Percentiles rank a stretch among this genome's conserved stretches.
phyloP scores from a whole-genome alignment of 2,113 vertebrate genomes.

The Arvicanthis niloticus region DNA sequence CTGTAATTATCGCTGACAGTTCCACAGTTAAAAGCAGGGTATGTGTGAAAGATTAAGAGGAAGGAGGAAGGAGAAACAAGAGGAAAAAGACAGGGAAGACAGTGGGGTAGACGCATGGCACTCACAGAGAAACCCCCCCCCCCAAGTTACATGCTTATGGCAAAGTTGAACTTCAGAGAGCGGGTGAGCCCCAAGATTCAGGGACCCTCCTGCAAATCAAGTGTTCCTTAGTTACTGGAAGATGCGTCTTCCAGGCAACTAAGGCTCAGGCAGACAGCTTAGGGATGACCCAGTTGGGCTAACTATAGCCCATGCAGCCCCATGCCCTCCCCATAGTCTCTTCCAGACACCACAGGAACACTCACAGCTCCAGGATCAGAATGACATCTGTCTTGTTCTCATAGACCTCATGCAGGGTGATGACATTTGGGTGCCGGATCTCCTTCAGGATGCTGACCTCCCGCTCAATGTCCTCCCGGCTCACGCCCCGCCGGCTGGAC shows the following conservation, averaged over 20 bases:
- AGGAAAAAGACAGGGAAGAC: neutral
- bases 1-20: neutral
- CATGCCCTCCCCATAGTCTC: neutral
- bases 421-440: slow-evolving; percentile 97
- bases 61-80: no score
- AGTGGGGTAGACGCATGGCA: neutral
- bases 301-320: neutral
- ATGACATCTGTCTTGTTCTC: slow-evolving; percentile 98
- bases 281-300: neutral
- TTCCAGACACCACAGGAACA: slow-evolving; percentile 48
- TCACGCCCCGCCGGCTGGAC: slow-evolving; percentile 95
- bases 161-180: neutral
- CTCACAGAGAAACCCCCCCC: neutral
- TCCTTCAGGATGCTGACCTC: slow-evolving; percentile 97
- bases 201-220: neutral
- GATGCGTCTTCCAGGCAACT: accelerated
- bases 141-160: neutral
- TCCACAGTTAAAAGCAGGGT: neutral
- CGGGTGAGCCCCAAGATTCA: neutral
- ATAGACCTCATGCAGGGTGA: slow-evolving; percentile 95
- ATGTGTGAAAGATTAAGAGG: neutral
- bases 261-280: neutral
- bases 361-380: slow-evolving; percentile 99
- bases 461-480: slow-evolving; percentile 96
- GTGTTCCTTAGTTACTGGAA: accelerated